Evolutionary conservation across 1,140 invertebrate genomes (phyloP), one percentile per base, ranked within the genome.

Genomic region (Parasteatoda tepidariorum): DNA sequence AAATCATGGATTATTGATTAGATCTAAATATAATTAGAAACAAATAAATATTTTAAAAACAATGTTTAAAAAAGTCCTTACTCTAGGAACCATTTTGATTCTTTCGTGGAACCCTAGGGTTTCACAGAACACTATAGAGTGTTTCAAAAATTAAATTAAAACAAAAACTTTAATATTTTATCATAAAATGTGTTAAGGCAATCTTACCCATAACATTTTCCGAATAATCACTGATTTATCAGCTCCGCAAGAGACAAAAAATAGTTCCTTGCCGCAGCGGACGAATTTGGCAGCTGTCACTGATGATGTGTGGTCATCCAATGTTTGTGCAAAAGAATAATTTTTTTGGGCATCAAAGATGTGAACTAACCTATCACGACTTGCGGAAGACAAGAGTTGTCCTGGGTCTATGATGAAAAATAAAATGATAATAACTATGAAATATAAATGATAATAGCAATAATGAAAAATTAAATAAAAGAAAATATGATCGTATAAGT

Each of bases 151-250:
- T n/a, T n/a, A n/a, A n/a, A n/a, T n/a, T n/a, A n/a, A n/a, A n/a
- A n/a, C n/a, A n/a, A n/a, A n/a, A n/a, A n/a, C n/a, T n/a, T n/a
- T n/a, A n/a, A n/a, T n/a, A n/a, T n/a, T n/a, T n/a, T n/a, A n/a
- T n/a, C n/a, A n/a, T n/a, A n/a, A n/a, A n/a, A n/a, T n/a, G n/a
- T n/a, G n/a, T n/a, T n/a, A n/a, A n/a, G n/a, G n/a, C 24, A 61
- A 61, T 7, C 68, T 57, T 66, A 76, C 70, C 26, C 33, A 64
- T 22, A 62, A 28, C 13, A 79, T 59, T 86, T 94, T 92, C 84
- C 97, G 90, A 88, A 99, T 98, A 84, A 99, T 94, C 70, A 99
- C 94, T 62, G 96, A 96, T 88, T 99, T 99, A 88, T 99, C 98
- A 2, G 97, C 97, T 6, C 97, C 96, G 89, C 97, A 99, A 13